phyloP scores from a whole-genome alignment of 2,113 vertebrate species.

The Vulpes ferrilata region DNA sequence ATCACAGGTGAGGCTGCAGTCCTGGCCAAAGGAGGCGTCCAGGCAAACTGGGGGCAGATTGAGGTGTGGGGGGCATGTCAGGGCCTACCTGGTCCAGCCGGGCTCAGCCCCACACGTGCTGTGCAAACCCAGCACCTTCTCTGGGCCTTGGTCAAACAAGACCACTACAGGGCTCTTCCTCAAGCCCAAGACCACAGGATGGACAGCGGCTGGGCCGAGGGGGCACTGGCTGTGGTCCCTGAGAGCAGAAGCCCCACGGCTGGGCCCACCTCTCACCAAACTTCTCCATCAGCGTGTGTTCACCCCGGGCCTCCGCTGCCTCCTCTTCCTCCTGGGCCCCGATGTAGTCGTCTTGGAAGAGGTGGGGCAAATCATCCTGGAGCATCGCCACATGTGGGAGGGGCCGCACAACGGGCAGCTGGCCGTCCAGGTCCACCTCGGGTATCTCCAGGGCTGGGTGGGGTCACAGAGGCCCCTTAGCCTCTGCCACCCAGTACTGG shows the following conservation, averaged over 20 bases:
- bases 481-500: accelerated
- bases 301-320: constrained; percentile 92
- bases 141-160: neutral
- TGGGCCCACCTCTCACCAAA: constrained; percentile 88
- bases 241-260: accelerated
- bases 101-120: neutral
- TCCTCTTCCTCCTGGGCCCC: constrained; percentile 92
- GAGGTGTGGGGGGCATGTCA: neutral
- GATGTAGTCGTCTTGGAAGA: constrained; percentile 87
- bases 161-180: neutral
- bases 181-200: accelerated
- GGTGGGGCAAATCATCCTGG: constrained; percentile 87
- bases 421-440: constrained; percentile 87
- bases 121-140: neutral
- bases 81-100: neutral
- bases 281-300: constrained; percentile 92
- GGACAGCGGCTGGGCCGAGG: accelerated
- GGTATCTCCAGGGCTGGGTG: constrained; percentile 87
- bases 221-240: accelerated
- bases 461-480: neutral
- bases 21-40: constrained; percentile 92
- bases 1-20: constrained; percentile 96
- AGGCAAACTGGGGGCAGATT: constrained; percentile 91
- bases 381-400: constrained; percentile 90
- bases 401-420: constrained; percentile 80